Evolutionary conservation across 2,113 vertebrate genomes (phyloP), one percentile per base, ranked within the genome.

Genomic region (Callopanchax toddi): DNA sequence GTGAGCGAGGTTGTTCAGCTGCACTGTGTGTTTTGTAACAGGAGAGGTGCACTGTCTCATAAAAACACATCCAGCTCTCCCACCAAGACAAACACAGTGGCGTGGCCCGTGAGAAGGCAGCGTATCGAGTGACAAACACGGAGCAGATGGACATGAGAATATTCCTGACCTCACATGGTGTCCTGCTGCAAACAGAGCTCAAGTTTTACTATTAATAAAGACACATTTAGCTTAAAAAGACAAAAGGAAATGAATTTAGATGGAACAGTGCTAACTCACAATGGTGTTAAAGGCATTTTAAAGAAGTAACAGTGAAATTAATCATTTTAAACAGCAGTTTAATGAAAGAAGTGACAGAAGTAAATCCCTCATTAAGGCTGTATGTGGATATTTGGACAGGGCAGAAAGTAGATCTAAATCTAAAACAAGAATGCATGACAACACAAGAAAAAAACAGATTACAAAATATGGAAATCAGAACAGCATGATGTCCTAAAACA

Each of bases 21-120:
- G 78, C 65, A 74, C 44, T 57, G 68, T 67, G 44, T 86, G 85
- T 89, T 89, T 86, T 84, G 85, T 68, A 83, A 91, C 50, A 65
- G 62, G 83, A 89, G 83, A 81, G 39, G 60, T 64, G 61, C 45
- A 60, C 25, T 46, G 70, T 63, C 80, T 77, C 71, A 84, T 78
- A 78, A 66, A 32, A 32, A 32, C 76, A 67, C 60, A 15, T 40
- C 52, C 61, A 23, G 60, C 26, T 46, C 60, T 61, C 77, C 70
- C 58, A 70, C 58, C 21, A 40, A 40, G 78, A 58, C 53, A 49
- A 32, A 32, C 29, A 32, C 29, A 32, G 55, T 67, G 39, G 68
- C 37, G 66, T 45, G 8, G 29, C 57, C 67, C 44, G 72, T 68
- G 73, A 72, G 23, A 13, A 74, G 66, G 60, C 44, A 0, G 16